These are phyloP conservation scores for Sericinus montela DNA, from an alignment of 2,888 invertebrate species.

Conservation along the genomic window DNA sequence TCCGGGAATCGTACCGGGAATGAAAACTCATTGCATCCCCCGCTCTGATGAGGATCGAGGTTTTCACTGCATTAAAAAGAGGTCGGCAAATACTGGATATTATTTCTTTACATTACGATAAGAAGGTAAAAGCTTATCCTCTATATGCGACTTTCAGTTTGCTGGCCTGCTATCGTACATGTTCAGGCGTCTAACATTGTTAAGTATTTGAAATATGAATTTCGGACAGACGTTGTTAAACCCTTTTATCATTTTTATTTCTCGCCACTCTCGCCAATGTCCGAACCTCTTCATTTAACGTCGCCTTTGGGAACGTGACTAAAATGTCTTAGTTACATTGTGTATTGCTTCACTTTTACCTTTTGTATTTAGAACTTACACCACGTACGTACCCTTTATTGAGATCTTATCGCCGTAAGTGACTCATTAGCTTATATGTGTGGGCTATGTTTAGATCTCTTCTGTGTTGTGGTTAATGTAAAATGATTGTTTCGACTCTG, in stretches of 20 bases:
- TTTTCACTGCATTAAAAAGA: no score
- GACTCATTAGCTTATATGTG: background rate
- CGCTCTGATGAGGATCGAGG: no score
- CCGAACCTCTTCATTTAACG: constrained; percentile 15
- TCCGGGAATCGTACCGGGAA: no score
- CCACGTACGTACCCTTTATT: background rate
- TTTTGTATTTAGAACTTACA: background rate
- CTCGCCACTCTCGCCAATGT: constrained; percentile 5
- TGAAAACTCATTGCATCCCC: no score
- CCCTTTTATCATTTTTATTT: constrained; percentile 11
- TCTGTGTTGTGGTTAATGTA: no score
- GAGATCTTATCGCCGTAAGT: background rate
- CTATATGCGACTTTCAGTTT: background rate
- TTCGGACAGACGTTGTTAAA: constrained; percentile 10
- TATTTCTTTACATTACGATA: no score
- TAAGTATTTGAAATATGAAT: constrained; percentile 9
- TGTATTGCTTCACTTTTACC: constrained; percentile 1
- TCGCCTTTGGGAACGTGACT: constrained; percentile 9
- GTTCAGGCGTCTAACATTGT: background rate
- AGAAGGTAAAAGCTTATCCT: no score
- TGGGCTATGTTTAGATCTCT: no score
- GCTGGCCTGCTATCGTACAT: constrained; percentile 5
- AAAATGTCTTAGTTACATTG: background rate
- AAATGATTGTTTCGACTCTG: no score
- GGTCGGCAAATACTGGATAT: no score